Evolutionary conservation across 64 coral and sea anemone species (phyloP), one percentile per base, ranked within the genome.

Genomic region (Montipora capricornis): DNA sequence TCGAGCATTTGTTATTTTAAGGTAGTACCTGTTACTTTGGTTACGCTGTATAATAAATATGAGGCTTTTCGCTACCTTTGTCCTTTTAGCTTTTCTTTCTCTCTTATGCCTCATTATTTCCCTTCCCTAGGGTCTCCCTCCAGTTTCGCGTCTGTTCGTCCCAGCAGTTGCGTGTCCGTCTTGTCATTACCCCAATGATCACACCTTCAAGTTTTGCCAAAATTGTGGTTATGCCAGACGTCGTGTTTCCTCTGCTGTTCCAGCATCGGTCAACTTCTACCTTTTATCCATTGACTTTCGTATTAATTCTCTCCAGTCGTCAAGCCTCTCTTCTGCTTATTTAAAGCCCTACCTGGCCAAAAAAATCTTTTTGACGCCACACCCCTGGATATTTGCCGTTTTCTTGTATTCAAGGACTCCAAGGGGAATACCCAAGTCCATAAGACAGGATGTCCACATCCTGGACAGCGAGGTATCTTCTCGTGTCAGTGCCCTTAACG

Each of bases 401-500:
- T 93, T 73, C 48, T 94, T 17, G 80, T 92, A 8, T 85, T 20
- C 17, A 93, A 93, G 75, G 91, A 93, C 61, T 22, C 37, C 16
- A 78, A 93, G 3, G 91, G 91, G 0, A 93, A 87, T 81, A 88
- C 83, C 14, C 82, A 93, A 77, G 62, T 93, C 11, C 83, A 93
- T 59, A 55, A 61, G 45, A 17, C 47, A 10, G 80, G 69, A 46
- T 84, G 93, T 78, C 44, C 7, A 3, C 44, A 94, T 22, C 64
- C 78, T 46, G 87, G 87, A n/a, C 79, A 94, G 64, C 69, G 87
- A 14, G 87, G 93, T 47, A 15, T 15, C 8, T 77, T 77, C 50
- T 2, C 52, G 17, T 90, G 80, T 16, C 12, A 80, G 12, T 93
- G 92, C 51, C 84, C 83, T n/a, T 51, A 59, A 9, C 47, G 62